Percentiles rank a stretch among this genome's conserved stretches.
Conservation (phyloP, 1,140 invertebrate species). For the Brachionus rubens region DNA sequence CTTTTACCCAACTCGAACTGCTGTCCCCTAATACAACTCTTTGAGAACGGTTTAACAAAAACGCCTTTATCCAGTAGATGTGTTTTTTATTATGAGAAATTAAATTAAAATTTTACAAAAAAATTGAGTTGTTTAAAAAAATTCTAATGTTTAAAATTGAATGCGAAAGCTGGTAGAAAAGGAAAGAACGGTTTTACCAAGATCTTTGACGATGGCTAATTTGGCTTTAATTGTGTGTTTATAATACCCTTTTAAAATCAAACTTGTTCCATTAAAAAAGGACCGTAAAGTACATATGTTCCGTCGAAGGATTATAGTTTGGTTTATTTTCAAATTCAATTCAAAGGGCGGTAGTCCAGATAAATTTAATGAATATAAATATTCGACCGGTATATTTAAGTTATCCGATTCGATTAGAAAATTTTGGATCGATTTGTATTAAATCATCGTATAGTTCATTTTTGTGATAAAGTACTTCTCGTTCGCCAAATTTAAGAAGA, state of each 20-base stretch:
- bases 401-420: not conserved
- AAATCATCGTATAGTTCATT: not conserved
- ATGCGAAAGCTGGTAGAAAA: conserved; percentile 48
- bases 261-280: conserved; percentile 58
- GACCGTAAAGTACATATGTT: conserved; percentile 53
- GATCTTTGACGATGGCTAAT: conserved; percentile 46
- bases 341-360: conserved; percentile 57
- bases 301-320: conserved; percentile 56
- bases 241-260: conserved; percentile 50
- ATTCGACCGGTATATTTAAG: conserved; percentile 53
- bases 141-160: no score
- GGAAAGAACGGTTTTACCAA: conserved; percentile 49
- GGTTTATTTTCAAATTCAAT: conserved; percentile 56
- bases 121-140: no score
- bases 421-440: not conserved
- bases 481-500: conserved; percentile 49
- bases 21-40: no score
- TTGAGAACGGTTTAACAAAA: no score
- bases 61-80: no score
- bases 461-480: not conserved
- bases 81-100: no score
- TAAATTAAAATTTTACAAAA: no score
- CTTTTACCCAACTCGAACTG: no score
- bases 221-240: conserved; percentile 48
- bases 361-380: conserved; percentile 53